Conservation (phyloP, 1,140 invertebrate genomes). For the Phymastichus coffea region DNA sequence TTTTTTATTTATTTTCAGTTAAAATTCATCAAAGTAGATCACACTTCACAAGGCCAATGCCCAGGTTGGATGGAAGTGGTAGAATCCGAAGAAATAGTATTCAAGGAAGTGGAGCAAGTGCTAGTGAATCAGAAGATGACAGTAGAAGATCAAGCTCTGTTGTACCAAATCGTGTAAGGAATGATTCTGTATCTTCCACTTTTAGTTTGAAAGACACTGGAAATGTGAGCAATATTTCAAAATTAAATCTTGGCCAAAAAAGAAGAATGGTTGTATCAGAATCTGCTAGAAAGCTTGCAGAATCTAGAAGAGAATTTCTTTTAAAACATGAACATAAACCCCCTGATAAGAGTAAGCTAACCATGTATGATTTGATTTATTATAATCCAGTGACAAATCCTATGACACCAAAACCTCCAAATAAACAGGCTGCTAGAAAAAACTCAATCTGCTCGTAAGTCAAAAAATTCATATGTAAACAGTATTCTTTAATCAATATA, state of each 20-base stretch:
- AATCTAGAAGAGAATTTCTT: constrained; percentile 61
- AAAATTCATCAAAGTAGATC: constrained; percentile 42
- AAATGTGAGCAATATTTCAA: constrained; percentile 32
- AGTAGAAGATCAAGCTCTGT: constrained; percentile 35
- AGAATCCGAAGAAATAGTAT: constrained; percentile 56
- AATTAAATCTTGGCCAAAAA: constrained; percentile 38
- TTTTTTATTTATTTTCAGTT: too few species aligned
- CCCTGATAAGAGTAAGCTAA: constrained; percentile 70
- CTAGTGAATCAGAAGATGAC: constrained; percentile 55
- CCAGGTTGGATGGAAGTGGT: constrained; percentile 45
- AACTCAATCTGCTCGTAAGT: constrained; percentile 55
- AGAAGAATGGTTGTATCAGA: constrained; percentile 48
- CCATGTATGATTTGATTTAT: constrained; percentile 88
- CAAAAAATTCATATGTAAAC: too few species aligned
- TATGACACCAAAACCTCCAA: constrained; percentile 53
- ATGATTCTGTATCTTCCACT: constrained; percentile 52
- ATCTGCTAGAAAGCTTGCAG: constrained; percentile 57
- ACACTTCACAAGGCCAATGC: constrained; percentile 48
- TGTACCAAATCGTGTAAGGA: constrained; percentile 38
- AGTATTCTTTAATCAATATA: neutral
- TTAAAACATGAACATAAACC: constrained; percentile 59
- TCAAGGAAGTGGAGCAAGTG: constrained; percentile 51
- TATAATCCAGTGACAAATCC: constrained; percentile 80
- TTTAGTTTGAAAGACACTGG: constrained; percentile 38
- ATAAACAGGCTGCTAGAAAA: constrained; percentile 28